phyloP scores from a whole-genome alignment of 2,797 vertebrate species.

The Choloepus didactylus region DNA sequence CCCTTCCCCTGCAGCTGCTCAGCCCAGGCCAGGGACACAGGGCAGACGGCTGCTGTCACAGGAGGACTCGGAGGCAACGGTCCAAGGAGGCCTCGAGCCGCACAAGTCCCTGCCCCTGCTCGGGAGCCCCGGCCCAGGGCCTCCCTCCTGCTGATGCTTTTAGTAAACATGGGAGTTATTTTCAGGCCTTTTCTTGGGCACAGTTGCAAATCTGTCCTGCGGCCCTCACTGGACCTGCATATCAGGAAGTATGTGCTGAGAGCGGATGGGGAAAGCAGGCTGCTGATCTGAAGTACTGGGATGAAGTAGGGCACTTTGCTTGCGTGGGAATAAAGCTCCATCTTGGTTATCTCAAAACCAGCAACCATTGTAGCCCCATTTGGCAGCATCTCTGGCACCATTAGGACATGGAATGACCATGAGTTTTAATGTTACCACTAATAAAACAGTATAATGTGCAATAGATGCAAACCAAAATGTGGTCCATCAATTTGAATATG shows the following conservation, averaged over 20 bases:
- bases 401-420: fast-evolving
- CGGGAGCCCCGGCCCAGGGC: neutral
- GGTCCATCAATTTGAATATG: neutral
- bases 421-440: neutral
- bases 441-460: no score
- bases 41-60: no score
- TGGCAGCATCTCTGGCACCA: no score
- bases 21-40: no score
- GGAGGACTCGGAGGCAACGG: fast-evolving
- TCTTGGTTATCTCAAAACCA: neutral
- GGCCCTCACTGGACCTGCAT: no score
- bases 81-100: fast-evolving
- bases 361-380: fast-evolving
- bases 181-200: fast-evolving
- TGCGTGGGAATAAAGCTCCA: fast-evolving
- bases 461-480: neutral
- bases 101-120: neutral
- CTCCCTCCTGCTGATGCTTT: no score
- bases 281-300: fast-evolving
- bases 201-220: no score
- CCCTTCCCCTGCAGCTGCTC: no score
- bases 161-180: no score
- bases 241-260: no score
- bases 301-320: fast-evolving
- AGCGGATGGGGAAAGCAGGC: neutral